Base-by-base conservation (phyloP, 2,888 invertebrate genomes). In the Eupithecia exiguata region DNA sequence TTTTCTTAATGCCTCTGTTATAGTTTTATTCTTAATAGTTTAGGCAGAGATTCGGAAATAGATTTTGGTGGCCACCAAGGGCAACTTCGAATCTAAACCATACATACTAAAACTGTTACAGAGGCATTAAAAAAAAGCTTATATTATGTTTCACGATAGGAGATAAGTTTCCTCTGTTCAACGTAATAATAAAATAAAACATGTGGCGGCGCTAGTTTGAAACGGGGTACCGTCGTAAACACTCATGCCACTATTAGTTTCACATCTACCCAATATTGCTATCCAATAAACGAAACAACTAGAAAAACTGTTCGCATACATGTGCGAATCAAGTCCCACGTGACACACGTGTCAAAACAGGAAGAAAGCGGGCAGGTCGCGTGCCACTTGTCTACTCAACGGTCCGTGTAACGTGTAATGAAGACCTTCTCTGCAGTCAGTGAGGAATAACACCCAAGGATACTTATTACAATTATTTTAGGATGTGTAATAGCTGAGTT, bases 271-370 rank as follows among this genome's bases (percentile, higher is more conserved):
- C 12, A 49, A 46, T 9, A 9, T 36, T 38, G 30, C 6, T 53
- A 18, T 6, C 35, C 36, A 14, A 7, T 25, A 12, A 58, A 58
- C 10, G 0, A 21, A 53, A 21, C 53, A 21, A 53, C 5, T 9
- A 53, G 12, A 58, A 58, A 58, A 58, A 58, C 58, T 12, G 14
- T 58, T 58, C 21, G 21, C 53, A 25, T 12, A 58, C 10, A 58
- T 21, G 25, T 58, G 58, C 58, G 21, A 58, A 58, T 58, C 49
- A 46, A 46, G 46, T 46, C n/a, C n/a, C 46, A 46, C 21, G 21
- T 21, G 3, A 6, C 49, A 4, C 93, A 92, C 91, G 90, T 92
- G 93, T 89, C 91, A 87, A 77, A 90, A 90, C 92, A 91, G 92
- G 92, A 92, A 91, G 89, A 84, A 10, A 53, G n/a, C 40, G 30